A percentile compares a stretch with the other conserved stretches of the same genome.
phyloP scores from a whole-genome alignment of 2,888 invertebrate species.

The Arrhopalites spinosus region DNA sequence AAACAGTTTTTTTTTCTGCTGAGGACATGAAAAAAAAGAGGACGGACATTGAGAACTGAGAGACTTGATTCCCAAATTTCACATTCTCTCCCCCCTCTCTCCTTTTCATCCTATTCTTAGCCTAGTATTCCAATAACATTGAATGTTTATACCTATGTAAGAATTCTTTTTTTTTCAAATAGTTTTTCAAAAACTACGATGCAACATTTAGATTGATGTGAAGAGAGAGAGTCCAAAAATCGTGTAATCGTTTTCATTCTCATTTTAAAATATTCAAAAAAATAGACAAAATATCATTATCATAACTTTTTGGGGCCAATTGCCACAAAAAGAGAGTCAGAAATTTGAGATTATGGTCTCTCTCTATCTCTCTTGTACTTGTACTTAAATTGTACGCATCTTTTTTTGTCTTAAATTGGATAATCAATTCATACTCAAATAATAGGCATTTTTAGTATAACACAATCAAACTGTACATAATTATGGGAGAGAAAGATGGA shows the following conservation, averaged over 20 bases:
- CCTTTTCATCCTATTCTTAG: not conserved
- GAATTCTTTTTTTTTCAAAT: not conserved
- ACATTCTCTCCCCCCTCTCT: not conserved
- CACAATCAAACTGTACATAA: too few relatives aligned
- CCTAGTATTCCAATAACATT: too few relatives aligned
- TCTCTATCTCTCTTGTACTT: too few relatives aligned
- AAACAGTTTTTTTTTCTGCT: conserved; percentile 26
- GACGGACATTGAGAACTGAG: not conserved
- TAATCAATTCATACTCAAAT: too few relatives aligned
- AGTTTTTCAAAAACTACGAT: not conserved
- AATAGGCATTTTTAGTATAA: too few relatives aligned
- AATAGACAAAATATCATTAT: not conserved
- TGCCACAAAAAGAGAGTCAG: too few relatives aligned
- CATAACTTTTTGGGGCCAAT: too few relatives aligned
- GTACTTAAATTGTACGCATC: too few relatives aligned
- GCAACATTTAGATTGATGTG: not conserved
- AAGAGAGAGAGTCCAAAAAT: not conserved
- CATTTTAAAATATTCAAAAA: not conserved
- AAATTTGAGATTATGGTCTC: too few relatives aligned
- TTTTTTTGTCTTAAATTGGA: too few relatives aligned
- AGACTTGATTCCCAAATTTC: not conserved
- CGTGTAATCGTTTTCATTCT: not conserved
- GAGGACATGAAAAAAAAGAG: conserved; percentile 12
- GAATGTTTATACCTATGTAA: too few relatives aligned
- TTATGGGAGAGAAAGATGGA: too few relatives aligned